Conservation (phyloP, 2,797 vertebrate genomes). For the Argentina silus region DNA sequence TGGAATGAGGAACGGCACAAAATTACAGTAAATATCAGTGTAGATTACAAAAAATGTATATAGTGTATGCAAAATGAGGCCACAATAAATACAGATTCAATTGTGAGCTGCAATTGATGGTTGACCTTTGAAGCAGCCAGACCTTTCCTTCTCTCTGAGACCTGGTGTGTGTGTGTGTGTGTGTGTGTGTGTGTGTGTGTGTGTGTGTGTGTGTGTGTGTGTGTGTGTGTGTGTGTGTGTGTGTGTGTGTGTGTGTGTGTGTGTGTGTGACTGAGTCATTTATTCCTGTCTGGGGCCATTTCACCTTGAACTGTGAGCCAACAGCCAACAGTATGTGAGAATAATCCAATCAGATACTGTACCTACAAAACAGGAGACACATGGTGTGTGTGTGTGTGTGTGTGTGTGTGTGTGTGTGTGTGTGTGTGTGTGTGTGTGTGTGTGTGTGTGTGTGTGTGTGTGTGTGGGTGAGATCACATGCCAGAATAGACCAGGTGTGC, state of each 20-base stretch:
- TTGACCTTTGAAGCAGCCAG: no score
- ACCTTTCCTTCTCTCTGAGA: neutral
- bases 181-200: neutral
- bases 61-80: no score
- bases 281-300: neutral
- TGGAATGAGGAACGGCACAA: neutral
- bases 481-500: constrained; percentile 55
- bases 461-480: neutral
- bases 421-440: no score
- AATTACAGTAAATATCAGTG: neutral
- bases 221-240: no score
- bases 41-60: neutral
- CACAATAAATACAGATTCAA: no score
- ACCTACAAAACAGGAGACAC: constrained; percentile 8
- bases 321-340: neutral
- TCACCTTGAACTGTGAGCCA: constrained; percentile 3
- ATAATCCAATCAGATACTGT: constrained; percentile 15
- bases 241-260: no score
- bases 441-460: no score
- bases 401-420: no score
- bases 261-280: no score
- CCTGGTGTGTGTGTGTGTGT: neutral
- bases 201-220: no score
- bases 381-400: neutral
- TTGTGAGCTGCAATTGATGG: no score